Base-by-base conservation (phyloP, 2,888 invertebrate genomes). In the Lochmaea crataegi region DNA sequence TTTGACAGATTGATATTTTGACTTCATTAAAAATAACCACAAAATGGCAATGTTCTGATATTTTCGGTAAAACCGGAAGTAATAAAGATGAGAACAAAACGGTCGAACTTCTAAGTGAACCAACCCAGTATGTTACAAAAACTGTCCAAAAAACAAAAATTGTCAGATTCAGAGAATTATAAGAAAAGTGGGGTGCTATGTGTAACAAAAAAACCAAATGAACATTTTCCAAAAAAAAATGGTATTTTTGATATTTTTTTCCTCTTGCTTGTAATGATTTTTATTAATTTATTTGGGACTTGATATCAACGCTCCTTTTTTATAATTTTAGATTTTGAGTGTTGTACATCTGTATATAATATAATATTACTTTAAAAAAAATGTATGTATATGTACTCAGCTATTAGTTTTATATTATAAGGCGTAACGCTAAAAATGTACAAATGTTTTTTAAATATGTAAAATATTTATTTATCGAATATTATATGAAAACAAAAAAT, bases 401-500 rank as follows among this genome's bases (percentile, higher is more conserved):
- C 78, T 80, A 76, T 78, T 81, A 79, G 75, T 80, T 79, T 78
- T 70, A 69, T 41, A 68, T 64, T 69, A 67, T 71, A 75, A 75
- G 73, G 77, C 75, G 77, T 79, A 80, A 78, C 41, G 63, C 69
- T 69, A 69, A 69, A 69, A 78, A 81, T 82, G 83, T 83, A 83
- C 83, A 83, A 83, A 82, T 80, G 81, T 82, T 84, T 84, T 82
- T 80, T 83, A 83, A 81, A 77, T 73, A 80, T 81, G 81, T 80
- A 79, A 82, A 81, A 82, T 83, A 83, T 82, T 82, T 84, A 84
- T 84, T 84, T 84, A 84, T 84, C 82, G 80, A 78, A 80, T 45
- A 45, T 45, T 45, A 45, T 45, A 45, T 45, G 14, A 78, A 80
- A 80, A 80, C 38, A 58, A 56, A 58, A 74, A 78, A 77, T 75